Percentiles rank a stretch among this genome's conserved stretches.
Evolutionary conservation across 2,888 invertebrate species (phyloP).

Genomic region (Stomorhina lunata): DNA sequence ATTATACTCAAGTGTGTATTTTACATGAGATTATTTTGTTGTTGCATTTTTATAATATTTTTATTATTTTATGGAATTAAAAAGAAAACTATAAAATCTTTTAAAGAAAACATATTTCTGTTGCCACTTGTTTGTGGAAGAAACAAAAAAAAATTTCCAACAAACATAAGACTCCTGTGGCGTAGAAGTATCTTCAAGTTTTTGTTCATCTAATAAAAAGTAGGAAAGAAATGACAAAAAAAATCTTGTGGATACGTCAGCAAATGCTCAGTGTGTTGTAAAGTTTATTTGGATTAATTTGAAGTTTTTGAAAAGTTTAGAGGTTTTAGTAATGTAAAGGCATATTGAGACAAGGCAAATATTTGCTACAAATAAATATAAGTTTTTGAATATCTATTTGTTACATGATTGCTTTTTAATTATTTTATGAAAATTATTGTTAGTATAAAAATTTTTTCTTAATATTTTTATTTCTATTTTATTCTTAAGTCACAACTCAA

Average conservation of each 20-base stretch:
- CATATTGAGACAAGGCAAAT: too few species aligned
- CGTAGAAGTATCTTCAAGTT: neutral
- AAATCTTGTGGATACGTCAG: too few species aligned
- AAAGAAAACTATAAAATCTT: neutral
- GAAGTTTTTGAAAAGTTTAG: neutral
- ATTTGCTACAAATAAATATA: too few species aligned
- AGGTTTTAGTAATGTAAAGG: neutral
- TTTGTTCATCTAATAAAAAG: neutral
- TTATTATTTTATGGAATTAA: constrained; percentile 18
- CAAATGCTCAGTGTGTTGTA: neutral
- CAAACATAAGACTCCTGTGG: constrained; percentile 6
- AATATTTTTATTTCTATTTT: too few species aligned
- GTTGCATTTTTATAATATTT: constrained; percentile 31
- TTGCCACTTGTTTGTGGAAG: neutral
- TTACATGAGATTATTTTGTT: constrained; percentile 46
- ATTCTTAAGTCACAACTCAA: too few species aligned
- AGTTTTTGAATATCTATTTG: too few species aligned
- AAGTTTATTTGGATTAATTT: constrained; percentile 1
- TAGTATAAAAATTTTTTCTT: too few species aligned
- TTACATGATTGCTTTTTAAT: too few species aligned
- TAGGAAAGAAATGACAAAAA: neutral
- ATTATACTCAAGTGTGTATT: constrained; percentile 46
- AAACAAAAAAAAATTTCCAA: neutral
- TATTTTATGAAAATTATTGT: too few species aligned
- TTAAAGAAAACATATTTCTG: neutral